Conservation (phyloP, 2,113 vertebrate species). For the Heteronetta atricapilla region DNA sequence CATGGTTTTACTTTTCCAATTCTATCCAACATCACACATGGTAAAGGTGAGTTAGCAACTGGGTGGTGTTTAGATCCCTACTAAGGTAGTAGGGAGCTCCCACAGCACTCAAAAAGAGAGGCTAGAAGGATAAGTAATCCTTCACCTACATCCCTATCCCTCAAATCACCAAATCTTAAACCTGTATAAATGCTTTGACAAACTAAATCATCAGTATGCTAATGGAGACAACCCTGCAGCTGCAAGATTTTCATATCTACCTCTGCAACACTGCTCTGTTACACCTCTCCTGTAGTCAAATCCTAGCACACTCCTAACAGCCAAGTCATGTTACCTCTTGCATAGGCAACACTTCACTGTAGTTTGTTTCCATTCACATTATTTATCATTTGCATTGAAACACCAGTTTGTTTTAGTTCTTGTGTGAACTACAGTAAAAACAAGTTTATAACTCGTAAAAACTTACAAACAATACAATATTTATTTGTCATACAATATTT, state of each 20-base stretch:
- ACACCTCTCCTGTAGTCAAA: neutral
- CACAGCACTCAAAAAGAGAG: neutral
- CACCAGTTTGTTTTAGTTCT: neutral
- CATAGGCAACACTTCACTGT: neutral
- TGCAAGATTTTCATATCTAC: neutral
- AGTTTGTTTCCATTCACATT: neutral
- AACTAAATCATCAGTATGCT: neutral
- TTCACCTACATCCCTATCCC: neutral
- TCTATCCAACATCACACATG: neutral
- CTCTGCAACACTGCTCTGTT: neutral
- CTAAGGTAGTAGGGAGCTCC: too few species aligned
- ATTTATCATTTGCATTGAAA: neutral
- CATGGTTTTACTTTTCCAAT: neutral
- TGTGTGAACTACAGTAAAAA: neutral
- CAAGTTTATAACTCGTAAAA: neutral
- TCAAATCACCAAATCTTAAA: neutral
- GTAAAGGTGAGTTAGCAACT: neutral
- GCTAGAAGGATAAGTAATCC: neutral
- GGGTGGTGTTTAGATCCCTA: neutral
- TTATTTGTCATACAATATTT: neutral
- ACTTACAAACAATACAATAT: neutral
- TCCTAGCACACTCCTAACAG: neutral
- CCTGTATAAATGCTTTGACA: neutral
- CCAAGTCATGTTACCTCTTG: accelerated
- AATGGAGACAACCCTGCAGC: neutral